Conservation (phyloP, 2,797 vertebrate species). For the Sebastes iracundus region DNA sequence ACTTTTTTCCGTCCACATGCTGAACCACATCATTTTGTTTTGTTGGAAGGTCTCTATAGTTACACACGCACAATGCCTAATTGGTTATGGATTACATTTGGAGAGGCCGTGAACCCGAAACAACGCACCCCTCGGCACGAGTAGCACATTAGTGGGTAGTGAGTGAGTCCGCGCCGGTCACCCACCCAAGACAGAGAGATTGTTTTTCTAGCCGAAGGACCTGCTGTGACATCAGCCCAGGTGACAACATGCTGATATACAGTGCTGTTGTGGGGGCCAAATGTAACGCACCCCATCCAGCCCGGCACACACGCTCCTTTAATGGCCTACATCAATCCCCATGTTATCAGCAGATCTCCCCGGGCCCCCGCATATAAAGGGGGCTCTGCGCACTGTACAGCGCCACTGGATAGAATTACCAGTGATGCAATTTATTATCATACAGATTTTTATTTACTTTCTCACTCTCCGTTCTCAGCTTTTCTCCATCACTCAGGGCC, state of each 20-base stretch:
- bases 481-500: slow-evolving; percentile 67
- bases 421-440: slow-evolving; percentile 78
- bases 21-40: slow-evolving; percentile 45
- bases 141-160: slow-evolving; percentile 62
- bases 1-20: slow-evolving; percentile 2
- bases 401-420: slow-evolving; percentile 65
- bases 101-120: slow-evolving; percentile 46
- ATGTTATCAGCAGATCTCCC: slow-evolving; percentile 75
- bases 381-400: slow-evolving; percentile 24
- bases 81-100: slow-evolving; percentile 52
- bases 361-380: slow-evolving; percentile 27
- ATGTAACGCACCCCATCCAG: slow-evolving; percentile 47
- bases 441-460: slow-evolving; percentile 73
- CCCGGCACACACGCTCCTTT: slow-evolving; percentile 52
- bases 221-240: slow-evolving; percentile 75
- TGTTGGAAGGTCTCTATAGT: slow-evolving; percentile 47
- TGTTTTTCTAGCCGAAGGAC: slow-evolving; percentile 77
- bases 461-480: slow-evolving; percentile 67
- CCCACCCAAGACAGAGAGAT: slow-evolving; percentile 44
- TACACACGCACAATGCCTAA: slow-evolving; percentile 31
- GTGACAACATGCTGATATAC: slow-evolving; percentile 80
- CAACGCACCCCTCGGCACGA: slow-evolving; percentile 43
- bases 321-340: slow-evolving; percentile 74
- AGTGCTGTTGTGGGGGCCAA: slow-evolving; percentile 60
- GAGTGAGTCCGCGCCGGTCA: slow-evolving; percentile 50